A percentile compares a stretch with the other conserved stretches of the same genome.
Evolutionary conservation across 2,888 invertebrate species (phyloP).

Genomic region (Cantharis lateralis): DNA sequence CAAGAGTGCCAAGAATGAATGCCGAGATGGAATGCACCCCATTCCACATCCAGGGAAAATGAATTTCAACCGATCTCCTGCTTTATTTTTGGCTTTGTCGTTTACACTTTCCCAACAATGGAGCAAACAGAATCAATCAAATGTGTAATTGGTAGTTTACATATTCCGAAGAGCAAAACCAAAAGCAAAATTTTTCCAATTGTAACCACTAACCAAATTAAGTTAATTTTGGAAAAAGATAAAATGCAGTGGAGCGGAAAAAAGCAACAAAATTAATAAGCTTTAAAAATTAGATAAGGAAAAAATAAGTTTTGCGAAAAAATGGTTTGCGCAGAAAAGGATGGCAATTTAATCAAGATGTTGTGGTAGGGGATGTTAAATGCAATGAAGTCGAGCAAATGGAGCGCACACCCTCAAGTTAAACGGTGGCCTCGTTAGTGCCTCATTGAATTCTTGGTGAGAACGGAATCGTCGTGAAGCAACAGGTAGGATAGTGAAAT

Average conservation of each 20-base stretch:
- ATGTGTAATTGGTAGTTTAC: neutral
- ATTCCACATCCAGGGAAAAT: slow-evolving; percentile 44
- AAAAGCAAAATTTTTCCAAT: neutral
- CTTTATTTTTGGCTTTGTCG: slow-evolving; percentile 1
- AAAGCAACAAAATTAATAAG: neutral
- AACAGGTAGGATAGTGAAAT: slow-evolving; percentile 35
- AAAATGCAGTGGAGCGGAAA: neutral
- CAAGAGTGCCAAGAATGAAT: slow-evolving; percentile 42
- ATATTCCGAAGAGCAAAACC: neutral
- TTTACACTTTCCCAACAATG: neutral
- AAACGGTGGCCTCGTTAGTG: slow-evolving; percentile 34
- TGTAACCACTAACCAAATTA: neutral
- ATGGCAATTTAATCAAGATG: slow-evolving; percentile 30
- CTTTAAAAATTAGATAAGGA: neutral
- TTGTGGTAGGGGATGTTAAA: slow-evolving; percentile 27
- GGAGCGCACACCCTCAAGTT: slow-evolving; percentile 30
- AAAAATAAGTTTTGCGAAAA: neutral
- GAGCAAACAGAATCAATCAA: neutral
- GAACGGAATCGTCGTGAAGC: slow-evolving; percentile 15
- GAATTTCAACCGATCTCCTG: slow-evolving; percentile 22
- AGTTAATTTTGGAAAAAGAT: neutral
- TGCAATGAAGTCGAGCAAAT: slow-evolving; percentile 23
- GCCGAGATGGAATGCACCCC: slow-evolving; percentile 43
- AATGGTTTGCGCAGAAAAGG: slow-evolving; percentile 4
- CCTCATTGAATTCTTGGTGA: slow-evolving; percentile 26